These are phyloP conservation scores for Zygothrica quintamaculata DNA, from an alignment of 2,888 invertebrate species.

Conservation along the genomic window DNA sequence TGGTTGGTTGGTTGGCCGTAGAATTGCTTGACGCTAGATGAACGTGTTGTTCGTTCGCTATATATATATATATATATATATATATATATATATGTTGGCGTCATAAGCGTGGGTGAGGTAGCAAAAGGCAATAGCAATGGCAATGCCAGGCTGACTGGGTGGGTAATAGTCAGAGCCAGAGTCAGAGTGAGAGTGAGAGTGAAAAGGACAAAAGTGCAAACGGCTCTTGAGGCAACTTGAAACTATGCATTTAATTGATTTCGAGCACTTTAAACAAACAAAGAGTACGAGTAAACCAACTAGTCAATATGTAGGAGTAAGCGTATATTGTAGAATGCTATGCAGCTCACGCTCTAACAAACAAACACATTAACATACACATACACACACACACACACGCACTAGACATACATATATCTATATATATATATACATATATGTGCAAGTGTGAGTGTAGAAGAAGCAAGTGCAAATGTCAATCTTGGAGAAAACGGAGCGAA, in stretches of 20 bases:
- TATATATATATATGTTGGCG: no score
- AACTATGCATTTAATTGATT: constrained; percentile 80
- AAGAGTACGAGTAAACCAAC: constrained; percentile 17
- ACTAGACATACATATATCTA: not conserved
- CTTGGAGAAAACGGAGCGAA: constrained; percentile 21
- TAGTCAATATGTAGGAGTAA: not conserved
- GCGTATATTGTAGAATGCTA: constrained; percentile 8
- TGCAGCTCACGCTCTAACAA: constrained; percentile 57
- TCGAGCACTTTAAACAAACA: constrained; percentile 67
- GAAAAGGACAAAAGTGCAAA: constrained; percentile 39
- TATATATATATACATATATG: not conserved
- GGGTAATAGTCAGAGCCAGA: not conserved
- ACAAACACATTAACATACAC: constrained; percentile 65
- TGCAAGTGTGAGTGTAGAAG: no score
- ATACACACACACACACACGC: constrained; percentile 15
- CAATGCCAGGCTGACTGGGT: no score
- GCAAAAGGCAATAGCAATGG: no score
- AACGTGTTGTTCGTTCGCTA: no score
- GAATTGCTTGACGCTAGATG: no score
- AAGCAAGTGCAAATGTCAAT: constrained; percentile 37
- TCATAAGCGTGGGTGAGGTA: no score
- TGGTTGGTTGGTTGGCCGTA: no score
- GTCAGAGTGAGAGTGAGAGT: not conserved
- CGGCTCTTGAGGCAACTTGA: constrained; percentile 60
- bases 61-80: no score